Evolutionary conservation across 92 coral and sea anemone genomes (phyloP), one percentile per base, ranked within the genome.

Genomic region (Bergia puertoricense): DNA sequence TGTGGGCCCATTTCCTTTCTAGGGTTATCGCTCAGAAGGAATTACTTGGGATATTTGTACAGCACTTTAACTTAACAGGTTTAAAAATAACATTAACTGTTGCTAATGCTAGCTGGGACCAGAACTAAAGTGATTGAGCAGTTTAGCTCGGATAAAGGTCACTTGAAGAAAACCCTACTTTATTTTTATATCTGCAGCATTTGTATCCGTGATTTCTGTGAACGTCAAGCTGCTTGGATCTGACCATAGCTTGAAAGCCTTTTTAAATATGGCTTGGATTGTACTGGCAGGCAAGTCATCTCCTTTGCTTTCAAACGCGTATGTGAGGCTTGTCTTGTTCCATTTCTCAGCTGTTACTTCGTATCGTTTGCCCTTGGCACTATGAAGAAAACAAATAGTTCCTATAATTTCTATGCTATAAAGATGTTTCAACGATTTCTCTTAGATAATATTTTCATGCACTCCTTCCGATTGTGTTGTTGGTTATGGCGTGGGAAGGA

Each of bases 181-280:
- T 75, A 94, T 87, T 80, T 89, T 92, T n/a, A 92, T 89, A 80
- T 91, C 88, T 0, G 97, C 97, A 1, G 59, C 74, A 4, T 68
- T 15, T 7, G n/a, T 77, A 30, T 57, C 77, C 22, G 85, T 11
- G 38, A 88, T 79, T 16, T 92, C 91, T 3, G 75, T 85, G 79
- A 96, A 96, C 0, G 86, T 65, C 5, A 96, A 77, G 2, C 83
- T 89, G 51, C 93, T 91, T 13, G 91, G 77, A 48, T 82, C 89
- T 50, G 93, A 79, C 99, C 99, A 96, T 39, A 87, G 78, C 39
- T 76, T 85, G 76, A 96, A 96, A 0, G 98, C 99, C 51, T 76
- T 89, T 13, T 78, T 76, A 7, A 93, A 81, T 78, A 96, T 88
- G 42, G 46, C 5, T 7, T 91, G 91, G 7, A 82, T 91, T 2